Evolutionary conservation across 2,888 invertebrate species (phyloP), one percentile per base, ranked within the genome.

Genomic region (Epistrophe eligans): DNA sequence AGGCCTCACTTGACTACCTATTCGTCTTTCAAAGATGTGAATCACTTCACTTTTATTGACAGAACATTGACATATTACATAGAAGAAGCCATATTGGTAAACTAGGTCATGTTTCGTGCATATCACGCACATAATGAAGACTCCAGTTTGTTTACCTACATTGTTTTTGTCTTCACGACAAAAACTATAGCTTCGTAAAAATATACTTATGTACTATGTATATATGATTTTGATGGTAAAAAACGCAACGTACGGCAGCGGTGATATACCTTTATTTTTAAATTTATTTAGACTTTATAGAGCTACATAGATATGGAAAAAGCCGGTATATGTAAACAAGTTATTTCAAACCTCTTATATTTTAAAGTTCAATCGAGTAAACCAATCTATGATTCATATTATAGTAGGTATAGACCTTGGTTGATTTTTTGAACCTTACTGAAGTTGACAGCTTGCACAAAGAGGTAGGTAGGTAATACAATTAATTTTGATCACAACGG

Each of bases 1-100:
- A 19, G 43, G 10, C 28, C 24, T 62, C 19, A 35, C 1, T 10
- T 11, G 3, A 2, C 17, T 64, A 10, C 10, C 7, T 4, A 1
- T 50, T 5, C 19, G 1, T 1, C 11, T 24, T 0, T 38, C 38
- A 28, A 4, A 40, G 38, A 62, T 62, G 48, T 76, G 60, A 72
- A 72, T 80, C 66, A 73, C 50, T 67, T 24, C 24, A 62, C 40
- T 62, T 73, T 81, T 67, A 81, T 81, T 77, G 84, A 81, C 84
- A 84, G 77, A 80, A 77, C 72, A 80, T 80, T 72, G 84, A 52
- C 67, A 72, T 77, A 52, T 79, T 71, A 50, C 57, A 43, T 38
- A 35, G 24, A 60, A 64, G 67, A 85, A 77, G 72, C 70, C 70
- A 32, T 81, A 73, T 32, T 45, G 15, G 66, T 77, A 73, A 85